phyloP scores from a whole-genome alignment of 2,797 vertebrate species.

The Eulemur coronatus region DNA sequence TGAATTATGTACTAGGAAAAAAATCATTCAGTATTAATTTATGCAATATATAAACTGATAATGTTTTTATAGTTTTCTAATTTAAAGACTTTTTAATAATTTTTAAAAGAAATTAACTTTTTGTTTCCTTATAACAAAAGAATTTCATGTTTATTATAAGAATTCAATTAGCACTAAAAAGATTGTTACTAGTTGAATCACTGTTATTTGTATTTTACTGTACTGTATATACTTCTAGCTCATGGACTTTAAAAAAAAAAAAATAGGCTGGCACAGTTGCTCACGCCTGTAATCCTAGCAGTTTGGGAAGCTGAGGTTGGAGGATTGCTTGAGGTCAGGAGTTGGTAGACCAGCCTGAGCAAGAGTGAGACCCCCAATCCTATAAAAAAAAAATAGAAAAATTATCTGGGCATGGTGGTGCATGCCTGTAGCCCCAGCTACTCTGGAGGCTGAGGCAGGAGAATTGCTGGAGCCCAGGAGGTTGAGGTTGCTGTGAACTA shows the following conservation, averaged over 20 bases:
- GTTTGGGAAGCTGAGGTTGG: no score
- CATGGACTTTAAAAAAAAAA: neutral
- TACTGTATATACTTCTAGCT: neutral
- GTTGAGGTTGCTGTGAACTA: no score
- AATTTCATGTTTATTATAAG: neutral
- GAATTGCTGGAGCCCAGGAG: no score
- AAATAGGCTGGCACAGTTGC: no score
- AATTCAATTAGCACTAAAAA: neutral
- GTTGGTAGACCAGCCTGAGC: no score
- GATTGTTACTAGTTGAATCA: neutral
- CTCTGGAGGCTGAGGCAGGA: no score
- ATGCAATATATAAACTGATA: neutral
- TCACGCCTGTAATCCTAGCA: no score
- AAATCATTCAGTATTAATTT: neutral
- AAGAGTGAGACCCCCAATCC: no score
- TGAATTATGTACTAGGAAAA: neutral
- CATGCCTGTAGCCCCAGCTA: no score
- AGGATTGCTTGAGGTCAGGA: no score
- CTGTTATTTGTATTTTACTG: neutral
- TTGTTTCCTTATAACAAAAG: neutral
- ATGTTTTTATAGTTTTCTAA: neutral
- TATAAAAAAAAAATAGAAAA: no score
- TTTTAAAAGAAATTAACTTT: neutral
- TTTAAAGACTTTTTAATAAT: slow-evolving; percentile 1
- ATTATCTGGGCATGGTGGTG: no score